These are phyloP conservation scores for Stegastes partitus DNA, from an alignment of 2,113 vertebrate genomes.

Conservation along the genomic window DNA sequence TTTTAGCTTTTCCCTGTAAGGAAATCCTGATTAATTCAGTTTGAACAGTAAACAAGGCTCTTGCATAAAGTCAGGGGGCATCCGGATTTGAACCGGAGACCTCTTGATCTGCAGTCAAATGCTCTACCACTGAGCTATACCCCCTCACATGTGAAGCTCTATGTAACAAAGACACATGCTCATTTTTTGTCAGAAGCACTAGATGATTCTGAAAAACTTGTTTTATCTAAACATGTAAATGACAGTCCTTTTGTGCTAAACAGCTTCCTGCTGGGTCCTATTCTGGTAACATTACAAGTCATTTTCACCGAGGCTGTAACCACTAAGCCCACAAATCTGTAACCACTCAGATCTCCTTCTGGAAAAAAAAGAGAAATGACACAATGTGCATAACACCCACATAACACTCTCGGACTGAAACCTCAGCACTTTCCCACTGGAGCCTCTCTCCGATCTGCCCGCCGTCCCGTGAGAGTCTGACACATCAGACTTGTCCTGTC, in stretches of 20 bases:
- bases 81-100: slow-evolving; percentile 85
- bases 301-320: not conserved
- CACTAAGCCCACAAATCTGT: slow-evolving; percentile 6
- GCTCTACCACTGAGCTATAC: slow-evolving; percentile 91
- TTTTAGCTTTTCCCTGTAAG: too few species aligned
- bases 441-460: slow-evolving; percentile 47
- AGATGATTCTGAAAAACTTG: too few species aligned
- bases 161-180: too few species aligned
- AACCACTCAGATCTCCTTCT: not conserved
- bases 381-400: slow-evolving; percentile 51
- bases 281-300: not conserved
- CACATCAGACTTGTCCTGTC: slow-evolving; percentile 64
- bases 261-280: not conserved
- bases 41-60: too few species aligned
- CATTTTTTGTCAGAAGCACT: too few species aligned
- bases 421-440: slow-evolving; percentile 74
- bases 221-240: not conserved
- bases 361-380: slow-evolving; percentile 25
- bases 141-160: slow-evolving; percentile 54
- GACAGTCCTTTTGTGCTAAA: not conserved
- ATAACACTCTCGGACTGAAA: slow-evolving; percentile 37
- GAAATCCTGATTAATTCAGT: too few species aligned
- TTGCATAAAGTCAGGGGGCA: slow-evolving; percentile 75
- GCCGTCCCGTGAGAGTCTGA: slow-evolving; percentile 73
- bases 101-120: slow-evolving; percentile 90